Conservation (phyloP, 2,113 vertebrate species). For the Dolichallabes microphthalmus region DNA sequence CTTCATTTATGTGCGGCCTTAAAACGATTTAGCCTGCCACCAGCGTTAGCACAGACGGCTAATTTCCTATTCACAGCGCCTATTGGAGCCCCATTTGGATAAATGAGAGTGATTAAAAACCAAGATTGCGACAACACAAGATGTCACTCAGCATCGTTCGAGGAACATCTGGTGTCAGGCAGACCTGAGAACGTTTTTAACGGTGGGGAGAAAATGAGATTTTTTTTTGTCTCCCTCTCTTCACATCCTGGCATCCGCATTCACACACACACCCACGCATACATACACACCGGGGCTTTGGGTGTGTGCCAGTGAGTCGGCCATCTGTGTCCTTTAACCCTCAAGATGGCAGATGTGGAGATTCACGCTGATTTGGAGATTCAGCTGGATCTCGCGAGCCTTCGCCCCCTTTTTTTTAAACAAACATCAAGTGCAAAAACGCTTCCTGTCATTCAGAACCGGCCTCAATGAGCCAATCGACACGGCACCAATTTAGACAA, state of each 20-base stretch:
- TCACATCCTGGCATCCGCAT: constrained; percentile 50
- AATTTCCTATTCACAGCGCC: constrained; percentile 54
- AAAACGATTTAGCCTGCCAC: constrained; percentile 50
- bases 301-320: constrained; percentile 49
- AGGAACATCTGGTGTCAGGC: constrained; percentile 58
- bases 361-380: constrained; percentile 53
- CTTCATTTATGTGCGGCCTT: constrained; percentile 42
- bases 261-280: constrained; percentile 23
- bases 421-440: constrained; percentile 45
- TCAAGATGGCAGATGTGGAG: constrained; percentile 59
- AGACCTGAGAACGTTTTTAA: constrained; percentile 46
- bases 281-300: constrained; percentile 41
- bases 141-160: constrained; percentile 51
- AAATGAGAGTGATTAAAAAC: constrained; percentile 59
- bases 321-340: constrained; percentile 60
- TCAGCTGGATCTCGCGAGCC: constrained; percentile 45
- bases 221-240: constrained; percentile 44
- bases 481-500: constrained; percentile 51
- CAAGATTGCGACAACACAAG: constrained; percentile 53
- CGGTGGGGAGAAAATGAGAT: constrained; percentile 40
- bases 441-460: constrained; percentile 55
- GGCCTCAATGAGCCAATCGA: constrained; percentile 45
- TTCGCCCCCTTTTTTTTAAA: constrained; percentile 20
- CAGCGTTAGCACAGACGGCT: constrained; percentile 48
- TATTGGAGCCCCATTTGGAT: constrained; percentile 52